Percentiles rank a stretch among this genome's conserved stretches.
Evolutionary conservation across 2,888 invertebrate species (phyloP).

Genomic region (Temnothorax ravouxi): DNA sequence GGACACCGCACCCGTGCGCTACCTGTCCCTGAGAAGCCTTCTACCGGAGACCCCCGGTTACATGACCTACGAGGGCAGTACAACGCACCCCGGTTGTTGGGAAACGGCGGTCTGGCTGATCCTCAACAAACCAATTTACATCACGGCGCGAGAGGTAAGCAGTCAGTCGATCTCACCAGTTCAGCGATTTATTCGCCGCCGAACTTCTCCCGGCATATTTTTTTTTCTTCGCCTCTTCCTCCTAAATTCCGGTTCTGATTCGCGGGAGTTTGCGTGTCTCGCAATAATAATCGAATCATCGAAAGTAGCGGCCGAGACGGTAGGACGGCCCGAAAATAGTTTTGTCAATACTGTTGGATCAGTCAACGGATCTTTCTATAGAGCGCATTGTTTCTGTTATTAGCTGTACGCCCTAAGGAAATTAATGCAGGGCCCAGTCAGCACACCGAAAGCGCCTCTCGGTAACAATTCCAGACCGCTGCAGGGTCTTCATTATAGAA

Average conservation of each 20-base stretch:
- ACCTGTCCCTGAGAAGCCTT: conserved; percentile 94
- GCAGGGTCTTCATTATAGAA: conserved; percentile 96
- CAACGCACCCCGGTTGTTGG: conserved; percentile 99
- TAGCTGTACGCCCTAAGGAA: conserved; percentile 95
- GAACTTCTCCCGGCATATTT: conserved; percentile 26
- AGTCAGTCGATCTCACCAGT: background rate
- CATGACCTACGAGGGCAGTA: conserved; percentile 99
- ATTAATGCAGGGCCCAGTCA: conserved; percentile 95
- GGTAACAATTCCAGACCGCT: conserved; percentile 98
- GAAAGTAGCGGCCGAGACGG: conserved; percentile 15
- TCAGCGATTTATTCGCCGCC: conserved; percentile 9
- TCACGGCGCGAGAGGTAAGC: conserved; percentile 97
- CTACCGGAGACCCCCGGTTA: conserved; percentile 97
- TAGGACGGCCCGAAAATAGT: conserved; percentile 41
- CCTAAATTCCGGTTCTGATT: background rate
- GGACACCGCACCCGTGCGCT: conserved; percentile 93
- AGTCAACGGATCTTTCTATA: conserved; percentile 49
- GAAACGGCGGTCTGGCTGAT: conserved; percentile 99
- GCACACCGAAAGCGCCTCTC: conserved; percentile 95
- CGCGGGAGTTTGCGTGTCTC: conserved; percentile 24
- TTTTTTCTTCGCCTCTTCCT: background rate
- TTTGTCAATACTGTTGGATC: conserved; percentile 45
- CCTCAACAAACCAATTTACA: conserved; percentile 98
- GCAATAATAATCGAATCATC: conserved; percentile 17
- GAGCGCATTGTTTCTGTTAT: conserved; percentile 72